Percentiles rank a stretch among this genome's conserved stretches.
These are phyloP conservation scores for Terrapene triunguis DNA, from an alignment of 2,113 vertebrate genomes.

Conservation along the genomic window DNA sequence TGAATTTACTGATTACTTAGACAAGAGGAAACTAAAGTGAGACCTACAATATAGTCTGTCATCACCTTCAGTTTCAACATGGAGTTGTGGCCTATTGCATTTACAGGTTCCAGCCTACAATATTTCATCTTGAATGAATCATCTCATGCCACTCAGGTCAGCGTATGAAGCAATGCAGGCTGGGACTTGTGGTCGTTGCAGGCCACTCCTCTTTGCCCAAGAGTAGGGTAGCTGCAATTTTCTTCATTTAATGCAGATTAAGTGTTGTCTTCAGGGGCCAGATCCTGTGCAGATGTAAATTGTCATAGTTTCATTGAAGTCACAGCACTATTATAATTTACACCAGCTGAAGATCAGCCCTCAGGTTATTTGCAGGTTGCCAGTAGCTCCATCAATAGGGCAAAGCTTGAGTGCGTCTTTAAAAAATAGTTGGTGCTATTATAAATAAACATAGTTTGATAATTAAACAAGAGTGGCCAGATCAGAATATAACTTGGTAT, in stretches of 20 bases:
- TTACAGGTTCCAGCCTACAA: not conserved
- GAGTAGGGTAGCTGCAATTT: not conserved
- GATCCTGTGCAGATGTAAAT: not conserved
- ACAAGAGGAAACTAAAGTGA: no score
- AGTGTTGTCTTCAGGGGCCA: not conserved
- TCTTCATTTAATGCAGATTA: not conserved
- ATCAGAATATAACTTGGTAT: not conserved
- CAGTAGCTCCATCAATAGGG: not conserved
- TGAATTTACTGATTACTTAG: not conserved
- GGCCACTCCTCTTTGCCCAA: not conserved
- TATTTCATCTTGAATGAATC: not conserved
- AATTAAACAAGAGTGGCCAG: not conserved
- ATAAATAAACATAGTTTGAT: not conserved
- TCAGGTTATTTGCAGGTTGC: not conserved
- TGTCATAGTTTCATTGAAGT: not conserved
- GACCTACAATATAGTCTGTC: not conserved
- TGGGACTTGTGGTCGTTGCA: not conserved
- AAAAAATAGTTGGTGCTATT: not conserved
- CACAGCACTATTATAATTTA: not conserved
- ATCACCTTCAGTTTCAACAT: not conserved
- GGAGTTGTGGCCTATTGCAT: not conserved
- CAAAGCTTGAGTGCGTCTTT: not conserved
- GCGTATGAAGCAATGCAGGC: fast-evolving
- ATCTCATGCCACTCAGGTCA: not conserved
- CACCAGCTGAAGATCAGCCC: not conserved